A percentile compares a stretch with the other conserved stretches of the same genome.
phyloP scores from a whole-genome alignment of 2,888 invertebrate species.

The Mesopsocus fuscifrons region DNA sequence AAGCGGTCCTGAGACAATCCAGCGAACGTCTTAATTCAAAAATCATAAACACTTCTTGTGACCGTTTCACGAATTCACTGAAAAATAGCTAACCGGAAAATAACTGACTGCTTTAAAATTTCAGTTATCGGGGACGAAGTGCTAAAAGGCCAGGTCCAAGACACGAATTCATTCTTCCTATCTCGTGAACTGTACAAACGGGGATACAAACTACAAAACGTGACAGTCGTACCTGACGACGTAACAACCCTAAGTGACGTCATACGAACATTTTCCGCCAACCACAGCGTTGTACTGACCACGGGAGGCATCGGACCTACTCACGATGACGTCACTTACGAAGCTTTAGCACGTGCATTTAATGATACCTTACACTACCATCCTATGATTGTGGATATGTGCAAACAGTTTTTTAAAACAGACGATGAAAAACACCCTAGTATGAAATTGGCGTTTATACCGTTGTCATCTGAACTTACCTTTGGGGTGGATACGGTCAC shows the following conservation, averaged over 20 bases:
- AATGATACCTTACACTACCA: conserved; percentile 26
- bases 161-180: conserved; percentile 46
- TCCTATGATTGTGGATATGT: conserved; percentile 27
- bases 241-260: conserved; percentile 39
- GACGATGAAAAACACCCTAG: conserved; percentile 24
- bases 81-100: too few relatives aligned
- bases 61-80: too few relatives aligned
- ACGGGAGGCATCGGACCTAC: conserved; percentile 64
- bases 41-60: too few relatives aligned
- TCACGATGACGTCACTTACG: conserved; percentile 57
- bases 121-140: conserved; percentile 60
- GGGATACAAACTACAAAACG: conserved; percentile 40
- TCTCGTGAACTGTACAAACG: conserved; percentile 36
- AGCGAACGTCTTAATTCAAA: too few relatives aligned
- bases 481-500: conserved; percentile 23
- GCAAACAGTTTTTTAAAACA: conserved; percentile 26
- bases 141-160: conserved; percentile 45
- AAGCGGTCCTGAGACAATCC: too few relatives aligned
- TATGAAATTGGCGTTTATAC: conserved; percentile 29
- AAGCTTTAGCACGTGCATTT: conserved; percentile 36
- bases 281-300: conserved; percentile 44
- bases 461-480: conserved; percentile 26
- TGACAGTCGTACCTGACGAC: conserved; percentile 43
- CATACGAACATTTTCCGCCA: conserved; percentile 34
- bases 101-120: too few relatives aligned